Evolutionary conservation across 2,113 vertebrate genomes (phyloP), one percentile per base, ranked within the genome.

Genomic region (Pogonocichla stellata): DNA sequence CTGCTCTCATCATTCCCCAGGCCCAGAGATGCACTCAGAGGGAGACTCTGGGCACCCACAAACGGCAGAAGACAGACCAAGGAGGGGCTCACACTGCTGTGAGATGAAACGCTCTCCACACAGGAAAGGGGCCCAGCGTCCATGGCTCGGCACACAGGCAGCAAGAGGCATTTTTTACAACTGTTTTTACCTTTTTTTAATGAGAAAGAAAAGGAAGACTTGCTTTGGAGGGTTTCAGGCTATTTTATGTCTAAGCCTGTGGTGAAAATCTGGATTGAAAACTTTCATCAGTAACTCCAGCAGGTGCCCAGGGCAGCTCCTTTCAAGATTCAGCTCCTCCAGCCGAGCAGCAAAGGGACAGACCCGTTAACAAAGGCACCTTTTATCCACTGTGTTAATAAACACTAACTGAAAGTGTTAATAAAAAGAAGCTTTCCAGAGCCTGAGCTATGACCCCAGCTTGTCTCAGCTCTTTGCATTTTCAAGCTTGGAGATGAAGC

Each of bases 321-420:
- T 92, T 96, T 95, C 60, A 90, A 94, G 80, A 80, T 66, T 54
- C 66, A 88, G 75, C 85, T 92, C 81, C 64, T 85, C 71, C 24
- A 25, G 34, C 2, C 0, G 3, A 66, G 71, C 31, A 96, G 90
- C 78, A 80, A 90, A 90, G 58, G 51, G 82, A 86, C 90, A 90
- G 92, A 66, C 19, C 74, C 5, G 0, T 34, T 73, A 93, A 94
- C 81, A 94, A 96, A 95, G 71, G 74, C 31, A 5, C 48, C 94
- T 85, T 93, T 95, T 86, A 95, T 82, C 81, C 94, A 58, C 19
- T 0, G 36, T 38, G 73, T 51, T 94, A 93, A 92, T 62, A 94
- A 95, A 95, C 80, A 58, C 90, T 82, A n/a, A 66, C 51, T 47
- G 79, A 88, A 97, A 88, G 74, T 42, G 71, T 93, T 96, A 94